Base-by-base conservation (phyloP, 2,113 vertebrate genomes). In the Tetraodon nigroviridis region DNA sequence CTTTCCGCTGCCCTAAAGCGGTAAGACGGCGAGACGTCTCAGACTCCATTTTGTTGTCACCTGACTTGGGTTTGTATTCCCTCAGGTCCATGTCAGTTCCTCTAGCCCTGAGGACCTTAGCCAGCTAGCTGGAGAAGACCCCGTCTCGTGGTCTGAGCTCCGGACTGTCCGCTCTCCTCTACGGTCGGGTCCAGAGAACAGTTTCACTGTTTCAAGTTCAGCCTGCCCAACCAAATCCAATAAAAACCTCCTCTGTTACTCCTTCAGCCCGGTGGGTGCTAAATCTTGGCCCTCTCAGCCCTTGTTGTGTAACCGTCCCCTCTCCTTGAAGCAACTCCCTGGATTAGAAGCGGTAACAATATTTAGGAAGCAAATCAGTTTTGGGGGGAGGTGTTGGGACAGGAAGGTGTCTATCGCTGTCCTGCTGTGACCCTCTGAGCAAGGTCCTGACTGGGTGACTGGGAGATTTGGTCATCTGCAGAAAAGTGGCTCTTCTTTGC, bases 31-130 rank as follows among this genome's bases (percentile, higher is more conserved):
- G 32, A 12, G 32, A 27, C 24, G 7, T 12, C 6, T 12, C 8
- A 3, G 32, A 37, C 32, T 44, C 45, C 10, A 47, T n/a, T 47
- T 18, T 47, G 11, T 7, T 12, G 32, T 37, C 11, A 37, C 32
- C 11, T 37, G 8, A 11, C 10, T 37, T 8, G 11, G 7, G 32
- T 37, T 56, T 5, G 15, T 22, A 27, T 18, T 37, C 15, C 57
- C 70, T 57, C 61, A 94, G 94, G 8, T 93, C 81, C 65, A 87
- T 92, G 91, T 95, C 93, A 32, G 60, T 95, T 16, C 92, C 93
- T 7, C 65, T 88, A 64, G 89, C 90, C 54, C 85, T 94, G 87
- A 89, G 80, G 76, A 75, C 86, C 14, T 71, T 95, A 52, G 86
- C 81, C 62, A 78, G 57, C 75, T 90, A 80, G 0, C 60, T 88